Evolutionary conservation across 2,113 vertebrate genomes (phyloP).

Genomic region (Motacilla alba): DNA sequence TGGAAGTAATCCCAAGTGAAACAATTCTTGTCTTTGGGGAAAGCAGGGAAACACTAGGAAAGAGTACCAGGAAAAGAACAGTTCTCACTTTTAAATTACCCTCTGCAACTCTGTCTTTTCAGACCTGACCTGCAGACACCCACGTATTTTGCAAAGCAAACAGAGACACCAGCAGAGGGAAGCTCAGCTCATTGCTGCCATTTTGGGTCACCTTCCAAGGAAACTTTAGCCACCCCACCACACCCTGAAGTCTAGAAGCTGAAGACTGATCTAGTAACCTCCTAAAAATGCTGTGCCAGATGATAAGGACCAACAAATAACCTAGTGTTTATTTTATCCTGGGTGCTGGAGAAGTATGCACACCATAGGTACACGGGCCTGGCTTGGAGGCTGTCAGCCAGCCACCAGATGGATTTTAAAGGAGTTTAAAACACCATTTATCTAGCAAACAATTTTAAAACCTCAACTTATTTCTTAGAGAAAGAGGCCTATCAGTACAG

Average conservation of each 20-base stretch:
- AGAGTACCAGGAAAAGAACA: neutral
- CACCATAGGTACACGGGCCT: neutral
- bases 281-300: neutral
- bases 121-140: neutral
- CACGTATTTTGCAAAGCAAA: neutral
- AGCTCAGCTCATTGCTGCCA: neutral
- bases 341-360: neutral
- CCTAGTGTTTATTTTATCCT: neutral
- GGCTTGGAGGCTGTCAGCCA: neutral
- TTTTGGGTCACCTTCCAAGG: neutral
- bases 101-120: neutral
- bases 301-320: neutral
- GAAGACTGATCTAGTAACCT: neutral
- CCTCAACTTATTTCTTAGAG: neutral
- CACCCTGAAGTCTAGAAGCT: neutral
- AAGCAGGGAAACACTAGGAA: neutral
- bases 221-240: neutral
- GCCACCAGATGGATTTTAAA: neutral
- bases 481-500: neutral
- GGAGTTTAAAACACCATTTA: neutral
- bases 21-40: fast-evolving
- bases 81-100: neutral
- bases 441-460: neutral
- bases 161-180: neutral
- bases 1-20: neutral